phyloP scores from a whole-genome alignment of 2,797 vertebrate genomes.

The Sitta carolinensis region DNA sequence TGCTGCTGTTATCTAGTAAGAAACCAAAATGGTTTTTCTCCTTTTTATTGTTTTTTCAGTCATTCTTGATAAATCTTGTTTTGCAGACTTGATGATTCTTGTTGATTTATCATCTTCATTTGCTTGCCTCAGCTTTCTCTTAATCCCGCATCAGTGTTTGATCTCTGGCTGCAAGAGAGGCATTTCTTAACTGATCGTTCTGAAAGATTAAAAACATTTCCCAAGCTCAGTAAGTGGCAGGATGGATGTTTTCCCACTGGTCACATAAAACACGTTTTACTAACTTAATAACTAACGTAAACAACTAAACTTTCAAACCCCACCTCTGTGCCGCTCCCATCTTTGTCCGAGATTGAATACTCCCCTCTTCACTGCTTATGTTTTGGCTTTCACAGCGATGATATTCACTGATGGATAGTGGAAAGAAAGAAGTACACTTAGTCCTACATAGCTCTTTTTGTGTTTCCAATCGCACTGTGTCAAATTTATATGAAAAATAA shows the following conservation, averaged over 20 bases:
- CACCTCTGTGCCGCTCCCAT: fast-evolving
- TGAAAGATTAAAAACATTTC: not conserved
- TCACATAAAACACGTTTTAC: not conserved
- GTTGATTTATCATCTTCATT: not conserved
- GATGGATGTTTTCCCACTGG: not conserved
- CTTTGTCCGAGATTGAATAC: not conserved
- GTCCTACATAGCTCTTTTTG: fast-evolving
- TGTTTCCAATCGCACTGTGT: not conserved
- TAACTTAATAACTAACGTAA: not conserved
- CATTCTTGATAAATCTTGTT: not conserved
- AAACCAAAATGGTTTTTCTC: not conserved
- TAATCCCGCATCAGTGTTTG: not conserved
- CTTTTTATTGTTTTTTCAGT: not conserved
- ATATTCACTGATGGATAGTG: not conserved
- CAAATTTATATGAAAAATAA: not conserved
- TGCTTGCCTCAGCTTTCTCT: not conserved
- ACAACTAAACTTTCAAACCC: not conserved
- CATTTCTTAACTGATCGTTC: not conserved
- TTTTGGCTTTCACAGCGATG: not conserved
- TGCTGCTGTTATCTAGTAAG: not conserved
- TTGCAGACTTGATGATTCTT: not conserved
- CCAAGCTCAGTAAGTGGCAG: not conserved
- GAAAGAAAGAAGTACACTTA: not conserved
- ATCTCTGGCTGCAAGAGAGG: not conserved
- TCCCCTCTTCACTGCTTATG: not conserved